Evolutionary conservation across 2,113 vertebrate species (phyloP), one percentile per base, ranked within the genome.

Genomic region (Cephalopholis sonnerati): DNA sequence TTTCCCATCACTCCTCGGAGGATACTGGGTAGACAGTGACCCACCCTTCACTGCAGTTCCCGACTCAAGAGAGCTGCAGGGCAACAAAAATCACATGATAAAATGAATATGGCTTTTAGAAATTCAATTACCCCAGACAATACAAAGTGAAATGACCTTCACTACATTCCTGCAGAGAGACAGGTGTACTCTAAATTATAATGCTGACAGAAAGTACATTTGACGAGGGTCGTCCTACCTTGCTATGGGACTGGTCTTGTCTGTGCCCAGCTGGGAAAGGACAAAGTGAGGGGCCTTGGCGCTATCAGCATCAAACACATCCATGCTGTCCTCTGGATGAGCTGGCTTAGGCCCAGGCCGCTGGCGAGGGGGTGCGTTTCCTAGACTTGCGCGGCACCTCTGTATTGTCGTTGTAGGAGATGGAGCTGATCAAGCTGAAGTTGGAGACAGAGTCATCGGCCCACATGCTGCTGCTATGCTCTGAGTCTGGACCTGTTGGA

Each of bases 211-310:
- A 83, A 62, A 64, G 12, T 48, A 13, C 20, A 48, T 24, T 55
- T 44, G 17, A 59, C 36, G 48, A 67, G 9, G 22, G 27, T 62
- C 29, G 61, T 80, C 91, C 27, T 72, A 95, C 97, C 97, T 97
- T 91, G 95, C 94, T 94, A 97, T 97, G 91, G 96, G 91, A 95
- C 94, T 96, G 94, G 93, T 91, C 95, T 99, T 99, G 95, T 99
- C 98, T 92, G 98, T 97, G 89, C 96, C 96, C 90, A 99, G 97
- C 94, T 99, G 98, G 84, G 98, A 99, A 86, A 99, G 96, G 91
- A 99, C 98, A 97, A 98, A 99, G 93, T 99, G 98, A 92, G 98
- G 98, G 75, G 96, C 98, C 95, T 99, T 99, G 93, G 98, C 98
- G 79, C 98, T 99, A 96, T 99, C 98, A 79, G 98, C 98, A 94